Evolutionary conservation across 2,888 invertebrate species (phyloP), one percentile per base, ranked within the genome.

Genomic region (Nyleta sp.): DNA sequence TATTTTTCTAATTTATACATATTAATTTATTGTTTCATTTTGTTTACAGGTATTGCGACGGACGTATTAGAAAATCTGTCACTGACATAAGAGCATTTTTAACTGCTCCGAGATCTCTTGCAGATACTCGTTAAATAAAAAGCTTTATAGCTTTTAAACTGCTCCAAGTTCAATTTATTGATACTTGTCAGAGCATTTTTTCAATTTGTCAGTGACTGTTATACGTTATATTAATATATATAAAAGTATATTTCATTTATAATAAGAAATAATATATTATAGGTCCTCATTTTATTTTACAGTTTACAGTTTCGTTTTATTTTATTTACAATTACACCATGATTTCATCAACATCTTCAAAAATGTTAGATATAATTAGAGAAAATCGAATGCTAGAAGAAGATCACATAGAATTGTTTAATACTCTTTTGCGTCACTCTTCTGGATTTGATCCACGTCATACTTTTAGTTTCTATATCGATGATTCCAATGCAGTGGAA

Each of bases 331-430:
- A 28, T 28, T 28, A 28, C 28, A 28, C 5, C 4, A 28, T 28
- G 7, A 28, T 4, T 5, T 28, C 7, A 28, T 28, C 28, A 28
- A 28, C 28, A 42, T n/a, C n/a, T n/a, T n/a, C n/a, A n/a, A n/a
- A n/a, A n/a, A n/a, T n/a, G n/a, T n/a, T n/a, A n/a, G n/a, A n/a
- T n/a, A n/a, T n/a, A n/a, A 17, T 42, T n/a, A 11, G 13, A 10
- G 22, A 20, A n/a, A 22, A 22, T 13, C 17, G n/a, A 18, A 35
- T 35, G 35, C 17, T 17, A 22, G 48, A 48, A 46, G 62, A 62
- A 24, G 31, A 31, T 48, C 48, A 48, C 15, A 62, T 62, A 2
- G 62, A 62, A 6, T 48, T 18, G 11, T 62, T 62, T 46, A 15
- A 46, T 13, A 13, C 1, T 46, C 13, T 60, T 60, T 17, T 60